Base-by-base conservation (phyloP, 2,888 invertebrate genomes). In the Drosophila koepferae region DNA sequence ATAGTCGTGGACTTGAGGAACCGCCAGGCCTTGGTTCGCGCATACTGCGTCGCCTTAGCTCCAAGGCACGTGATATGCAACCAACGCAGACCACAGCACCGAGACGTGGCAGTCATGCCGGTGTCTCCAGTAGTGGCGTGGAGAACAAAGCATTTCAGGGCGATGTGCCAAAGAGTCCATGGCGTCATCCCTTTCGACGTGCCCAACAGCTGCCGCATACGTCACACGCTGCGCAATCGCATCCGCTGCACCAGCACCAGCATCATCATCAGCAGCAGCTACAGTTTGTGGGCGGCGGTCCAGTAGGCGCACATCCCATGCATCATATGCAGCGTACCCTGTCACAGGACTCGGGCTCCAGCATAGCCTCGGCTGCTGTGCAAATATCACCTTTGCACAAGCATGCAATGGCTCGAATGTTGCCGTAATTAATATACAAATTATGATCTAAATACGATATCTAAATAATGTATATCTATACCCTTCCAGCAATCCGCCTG, bases 41-140 rank as follows among this genome's bases (percentile, higher is more conserved):
- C 91, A 96, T 97, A 90, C 93, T 97, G 81, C 95, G 96, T 90
- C 94, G 96, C 77, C 92, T 96, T 54, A 96, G 96, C 48, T 96
- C 96, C 6, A 96, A 96, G 91, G 95, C 95, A 9, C 94, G 95
- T 12, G 95, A 96, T 51, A 82, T 77, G 79, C 82, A 86, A 72
- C 82, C 84, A 28, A 28, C 28, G 46, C 67, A 66, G 3, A 62
- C 74, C 5, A 54, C 68, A 23, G 65, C 78, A 8, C 73, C 85
- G 3, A 63, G 86, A 0, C 77, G 87, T 2, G 64, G 76, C 53
- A 94, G 94, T 53, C 82, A 86, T 0, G 82, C 79, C 7, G 89
- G 94, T 92, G 72, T 82, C 60, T 66, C 94, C 81, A 79, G 94
- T 93, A 89, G 94, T 31, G 96, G 96, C 0, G 93, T 95, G 4